Conservation (phyloP, 2,113 vertebrate genomes). For the Petroica traversi region DNA sequence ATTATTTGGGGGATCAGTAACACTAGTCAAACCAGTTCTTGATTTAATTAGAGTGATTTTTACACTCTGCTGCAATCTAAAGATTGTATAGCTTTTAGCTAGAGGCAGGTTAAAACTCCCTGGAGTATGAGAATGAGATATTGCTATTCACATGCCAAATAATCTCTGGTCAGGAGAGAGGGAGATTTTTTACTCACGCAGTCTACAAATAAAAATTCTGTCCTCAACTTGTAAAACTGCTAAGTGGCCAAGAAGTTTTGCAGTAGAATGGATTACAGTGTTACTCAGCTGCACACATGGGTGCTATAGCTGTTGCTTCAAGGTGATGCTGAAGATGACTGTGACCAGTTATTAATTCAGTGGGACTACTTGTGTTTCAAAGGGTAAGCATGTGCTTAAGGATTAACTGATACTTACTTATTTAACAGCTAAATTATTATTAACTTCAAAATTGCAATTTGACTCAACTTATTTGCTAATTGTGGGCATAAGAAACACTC, state of each 20-base stretch:
- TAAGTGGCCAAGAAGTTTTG: not conserved
- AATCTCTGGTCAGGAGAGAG: slow-evolving; percentile 13
- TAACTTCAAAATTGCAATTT: not conserved
- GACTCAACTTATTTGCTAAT: not conserved
- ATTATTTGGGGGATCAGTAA: slow-evolving; percentile 60
- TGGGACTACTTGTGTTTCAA: not conserved
- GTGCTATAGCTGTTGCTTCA: not conserved
- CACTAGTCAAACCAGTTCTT: slow-evolving; percentile 62
- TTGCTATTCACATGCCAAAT: slow-evolving; percentile 19
- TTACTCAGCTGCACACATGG: not conserved
- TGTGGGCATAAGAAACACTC: not conserved
- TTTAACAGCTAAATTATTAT: not conserved
- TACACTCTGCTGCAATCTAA: slow-evolving; percentile 57
- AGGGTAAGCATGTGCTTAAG: not conserved
- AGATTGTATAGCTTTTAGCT: slow-evolving; percentile 54
- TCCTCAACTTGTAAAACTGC: slow-evolving; percentile 7
- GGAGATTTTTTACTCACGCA: not conserved
- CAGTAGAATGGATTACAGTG: not conserved
- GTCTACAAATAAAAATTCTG: slow-evolving; percentile 17
- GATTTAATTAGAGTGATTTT: slow-evolving; percentile 67
- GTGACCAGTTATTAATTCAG: not conserved
- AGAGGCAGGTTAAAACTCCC: slow-evolving; percentile 61
- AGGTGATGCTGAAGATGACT: not conserved
- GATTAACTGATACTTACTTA: not conserved
- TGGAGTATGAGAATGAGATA: slow-evolving; percentile 37